These are phyloP conservation scores for Agonum fuliginosum DNA, from an alignment of 2,888 invertebrate genomes.

Conservation along the genomic window DNA sequence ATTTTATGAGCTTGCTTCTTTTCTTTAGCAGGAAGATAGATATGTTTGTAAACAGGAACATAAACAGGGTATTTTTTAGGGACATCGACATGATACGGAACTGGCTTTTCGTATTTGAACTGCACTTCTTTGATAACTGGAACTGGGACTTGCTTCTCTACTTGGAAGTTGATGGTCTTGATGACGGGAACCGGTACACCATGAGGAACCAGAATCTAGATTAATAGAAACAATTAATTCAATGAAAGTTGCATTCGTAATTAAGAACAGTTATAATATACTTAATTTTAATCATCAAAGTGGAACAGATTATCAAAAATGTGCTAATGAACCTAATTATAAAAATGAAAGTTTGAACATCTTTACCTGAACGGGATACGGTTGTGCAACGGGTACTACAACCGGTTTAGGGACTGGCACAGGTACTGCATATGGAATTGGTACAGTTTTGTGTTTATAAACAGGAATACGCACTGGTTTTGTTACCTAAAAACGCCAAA, in stretches of 20 bases:
- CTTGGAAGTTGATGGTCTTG: slow-evolving; percentile 81
- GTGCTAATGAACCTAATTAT: no score
- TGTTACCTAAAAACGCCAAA: slow-evolving; percentile 79
- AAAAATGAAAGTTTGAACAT: no score
- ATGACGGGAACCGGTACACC: slow-evolving; percentile 81
- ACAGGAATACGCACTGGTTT: slow-evolving; percentile 78
- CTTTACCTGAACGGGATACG: slow-evolving; percentile 78
- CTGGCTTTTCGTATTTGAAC: slow-evolving; percentile 80
- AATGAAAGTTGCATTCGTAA: no score
- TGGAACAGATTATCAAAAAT: no score
- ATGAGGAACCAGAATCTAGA: slow-evolving; percentile 78
- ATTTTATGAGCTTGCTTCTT: neutral
- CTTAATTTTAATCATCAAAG: no score
- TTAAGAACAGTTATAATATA: no score
- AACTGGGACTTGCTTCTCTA: slow-evolving; percentile 84
- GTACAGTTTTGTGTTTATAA: slow-evolving; percentile 74
- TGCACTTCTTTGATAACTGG: slow-evolving; percentile 80
- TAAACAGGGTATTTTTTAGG: slow-evolving; percentile 74
- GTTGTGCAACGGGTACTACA: slow-evolving; percentile 73
- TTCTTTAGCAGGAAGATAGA: slow-evolving; percentile 70
- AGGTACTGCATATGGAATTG: slow-evolving; percentile 73
- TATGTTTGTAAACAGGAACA: slow-evolving; percentile 78
- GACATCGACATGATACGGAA: slow-evolving; percentile 81
- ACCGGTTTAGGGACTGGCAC: slow-evolving; percentile 52
- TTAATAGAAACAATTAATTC: neutral